These are phyloP conservation scores for Morus bassanus DNA, from an alignment of 2,797 vertebrate genomes.

Conservation along the genomic window DNA sequence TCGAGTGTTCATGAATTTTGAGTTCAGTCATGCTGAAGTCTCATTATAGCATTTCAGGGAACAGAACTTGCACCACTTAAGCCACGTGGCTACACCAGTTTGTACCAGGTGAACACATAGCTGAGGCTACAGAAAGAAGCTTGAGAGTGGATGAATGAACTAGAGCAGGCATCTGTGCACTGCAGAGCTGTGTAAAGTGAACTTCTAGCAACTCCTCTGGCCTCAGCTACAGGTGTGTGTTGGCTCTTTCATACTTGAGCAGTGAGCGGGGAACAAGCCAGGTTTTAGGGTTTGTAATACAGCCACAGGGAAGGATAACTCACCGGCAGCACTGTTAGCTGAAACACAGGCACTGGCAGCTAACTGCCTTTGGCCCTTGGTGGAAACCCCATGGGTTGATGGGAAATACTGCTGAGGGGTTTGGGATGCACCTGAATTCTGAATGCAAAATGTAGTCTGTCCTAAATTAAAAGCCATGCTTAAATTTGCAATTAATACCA, in stretches of 20 bases:
- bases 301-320: background rate
- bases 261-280: background rate
- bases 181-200: background rate
- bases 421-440: background rate
- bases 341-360: background rate
- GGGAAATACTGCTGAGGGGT: background rate
- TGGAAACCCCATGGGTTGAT: fast-evolving
- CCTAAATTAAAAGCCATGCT: background rate
- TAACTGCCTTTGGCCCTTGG: fast-evolving
- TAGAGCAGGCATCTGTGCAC: background rate
- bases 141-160: background rate
- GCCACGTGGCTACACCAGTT: background rate
- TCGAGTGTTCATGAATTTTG: background rate
- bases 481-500: background rate
- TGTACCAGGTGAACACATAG: background rate
- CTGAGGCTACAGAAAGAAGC: background rate
- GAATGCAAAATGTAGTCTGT: background rate
- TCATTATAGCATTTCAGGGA: background rate
- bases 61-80: background rate
- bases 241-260: background rate
- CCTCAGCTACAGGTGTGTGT: background rate
- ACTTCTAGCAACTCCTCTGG: background rate
- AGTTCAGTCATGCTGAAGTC: background rate
- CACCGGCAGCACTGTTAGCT: fast-evolving
- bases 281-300: background rate